phyloP scores from a whole-genome alignment of 2,113 vertebrate genomes.

The Psilopsiagon aymara region DNA sequence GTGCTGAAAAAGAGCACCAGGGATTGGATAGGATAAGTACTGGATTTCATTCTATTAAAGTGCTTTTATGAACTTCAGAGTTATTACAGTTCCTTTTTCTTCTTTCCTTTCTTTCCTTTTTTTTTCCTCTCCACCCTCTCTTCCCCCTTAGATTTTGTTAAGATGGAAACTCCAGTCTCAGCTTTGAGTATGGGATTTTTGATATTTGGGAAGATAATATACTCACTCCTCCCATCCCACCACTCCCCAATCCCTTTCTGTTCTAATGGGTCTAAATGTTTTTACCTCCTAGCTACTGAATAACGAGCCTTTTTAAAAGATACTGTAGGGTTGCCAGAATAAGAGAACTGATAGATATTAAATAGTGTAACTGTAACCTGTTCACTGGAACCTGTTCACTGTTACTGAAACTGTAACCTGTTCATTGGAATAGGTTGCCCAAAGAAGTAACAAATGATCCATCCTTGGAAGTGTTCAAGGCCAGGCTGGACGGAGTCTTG shows the following conservation, averaged over 20 bases:
- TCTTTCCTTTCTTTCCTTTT: accelerated
- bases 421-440: background rate
- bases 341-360: background rate
- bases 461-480: background rate
- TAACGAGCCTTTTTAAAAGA: background rate
- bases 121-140: background rate
- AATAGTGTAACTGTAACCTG: background rate
- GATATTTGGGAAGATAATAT: background rate
- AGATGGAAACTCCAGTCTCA: background rate
- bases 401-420: no score
- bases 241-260: accelerated
- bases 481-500: background rate
- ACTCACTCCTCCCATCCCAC: background rate
- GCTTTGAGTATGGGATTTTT: background rate
- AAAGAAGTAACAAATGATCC: background rate
- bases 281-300: background rate
- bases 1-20: background rate
- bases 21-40: background rate
- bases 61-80: background rate
- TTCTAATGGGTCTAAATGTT: background rate
- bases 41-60: background rate
- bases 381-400: no score
- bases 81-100: background rate
- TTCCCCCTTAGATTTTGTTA: background rate
- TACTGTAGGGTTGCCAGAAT: background rate